Evolutionary conservation across 2,888 invertebrate species (phyloP).

Genomic region (Leucozona laternaria): DNA sequence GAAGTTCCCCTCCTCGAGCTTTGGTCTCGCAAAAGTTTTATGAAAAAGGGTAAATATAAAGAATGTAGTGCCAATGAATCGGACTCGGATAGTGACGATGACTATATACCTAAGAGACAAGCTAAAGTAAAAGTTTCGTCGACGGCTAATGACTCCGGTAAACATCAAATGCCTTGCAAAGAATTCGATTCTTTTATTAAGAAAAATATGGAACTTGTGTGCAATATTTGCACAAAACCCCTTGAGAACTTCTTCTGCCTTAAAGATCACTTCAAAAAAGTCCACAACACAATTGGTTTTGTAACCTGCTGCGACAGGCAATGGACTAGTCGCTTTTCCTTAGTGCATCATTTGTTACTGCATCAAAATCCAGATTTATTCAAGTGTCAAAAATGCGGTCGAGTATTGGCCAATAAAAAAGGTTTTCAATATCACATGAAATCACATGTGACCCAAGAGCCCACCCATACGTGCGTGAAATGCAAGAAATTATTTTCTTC

Average conservation of each 20-base stretch:
- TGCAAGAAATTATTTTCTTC: slow-evolving; percentile 75
- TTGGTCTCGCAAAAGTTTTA: not conserved
- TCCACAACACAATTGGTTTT: slow-evolving; percentile 73
- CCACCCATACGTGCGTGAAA: slow-evolving; percentile 66
- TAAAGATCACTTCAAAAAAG: slow-evolving; percentile 72
- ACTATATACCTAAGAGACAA: not conserved
- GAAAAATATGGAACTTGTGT: slow-evolving; percentile 72
- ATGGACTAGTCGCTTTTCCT: slow-evolving; percentile 76
- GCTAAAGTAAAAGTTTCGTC: not conserved
- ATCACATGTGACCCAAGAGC: slow-evolving; percentile 45
- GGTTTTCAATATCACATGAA: slow-evolving; percentile 75
- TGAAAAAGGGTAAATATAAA: not conserved
- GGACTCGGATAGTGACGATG: not conserved
- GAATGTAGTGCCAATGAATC: not conserved
- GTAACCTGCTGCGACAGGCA: slow-evolving; percentile 77
- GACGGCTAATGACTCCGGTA: not conserved
- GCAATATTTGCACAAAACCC: slow-evolving; percentile 69
- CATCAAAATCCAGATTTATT: slow-evolving; percentile 77
- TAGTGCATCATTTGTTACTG: slow-evolving; percentile 77
- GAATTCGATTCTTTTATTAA: slow-evolving; percentile 76
- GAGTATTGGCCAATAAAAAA: slow-evolving; percentile 68
- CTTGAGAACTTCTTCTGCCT: slow-evolving; percentile 70
- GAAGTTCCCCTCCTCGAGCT: not conserved
- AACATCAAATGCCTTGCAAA: slow-evolving; percentile 4
- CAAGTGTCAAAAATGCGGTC: slow-evolving; percentile 76